These are phyloP conservation scores for Pachypanchax playfairii DNA, from an alignment of 2,113 vertebrate species.

Conservation along the genomic window DNA sequence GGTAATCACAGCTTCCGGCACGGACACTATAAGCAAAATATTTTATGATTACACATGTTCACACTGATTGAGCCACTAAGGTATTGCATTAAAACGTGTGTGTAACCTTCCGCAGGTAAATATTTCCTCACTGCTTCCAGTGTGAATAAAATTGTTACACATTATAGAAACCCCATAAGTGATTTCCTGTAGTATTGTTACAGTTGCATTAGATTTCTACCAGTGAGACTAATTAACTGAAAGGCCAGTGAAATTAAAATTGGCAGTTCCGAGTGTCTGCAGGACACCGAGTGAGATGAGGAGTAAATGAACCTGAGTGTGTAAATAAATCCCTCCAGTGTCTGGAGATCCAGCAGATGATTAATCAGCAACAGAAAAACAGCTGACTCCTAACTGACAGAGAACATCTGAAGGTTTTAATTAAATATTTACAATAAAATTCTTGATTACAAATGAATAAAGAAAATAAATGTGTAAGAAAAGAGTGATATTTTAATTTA, in stretches of 20 bases:
- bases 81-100: constrained; percentile 8
- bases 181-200: neutral
- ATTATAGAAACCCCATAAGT: neutral
- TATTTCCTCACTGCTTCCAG: neutral
- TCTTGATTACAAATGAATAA: no score
- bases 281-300: neutral
- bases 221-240: constrained; percentile 3
- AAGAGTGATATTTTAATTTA: no score
- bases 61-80: constrained; percentile 41
- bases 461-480: no score
- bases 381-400: no score
- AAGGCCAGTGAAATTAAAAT: neutral
- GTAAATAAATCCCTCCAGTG: neutral
- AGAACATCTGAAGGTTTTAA: no score
- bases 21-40: constrained; percentile 37
- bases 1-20: constrained; percentile 61
- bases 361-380: no score
- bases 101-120: neutral
- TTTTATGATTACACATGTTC: constrained; percentile 54
- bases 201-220: neutral
- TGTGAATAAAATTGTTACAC: neutral
- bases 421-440: no score
- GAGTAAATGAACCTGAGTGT: neutral
- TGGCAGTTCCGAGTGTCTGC: neutral
- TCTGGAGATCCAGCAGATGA: neutral